Evolutionary conservation across 1,140 invertebrate species (phyloP).

Genomic region (Venturia canescens): DNA sequence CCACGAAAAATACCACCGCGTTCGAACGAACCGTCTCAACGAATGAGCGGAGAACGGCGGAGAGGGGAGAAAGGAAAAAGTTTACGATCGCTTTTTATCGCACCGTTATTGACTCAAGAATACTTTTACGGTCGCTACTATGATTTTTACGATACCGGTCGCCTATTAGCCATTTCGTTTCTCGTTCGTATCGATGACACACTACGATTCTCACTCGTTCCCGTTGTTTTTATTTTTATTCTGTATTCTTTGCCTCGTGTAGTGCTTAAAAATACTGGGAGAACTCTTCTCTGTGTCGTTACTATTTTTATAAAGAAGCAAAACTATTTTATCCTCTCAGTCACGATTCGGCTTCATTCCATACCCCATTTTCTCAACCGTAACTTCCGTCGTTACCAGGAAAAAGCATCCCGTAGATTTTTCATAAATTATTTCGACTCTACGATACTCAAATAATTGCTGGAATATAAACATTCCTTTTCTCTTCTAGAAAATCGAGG

Average conservation of each 20-base stretch:
- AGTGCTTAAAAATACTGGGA: neutral
- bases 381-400: slow-evolving; percentile 25
- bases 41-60: slow-evolving; percentile 1
- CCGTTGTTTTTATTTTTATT: neutral
- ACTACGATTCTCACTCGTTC: neutral
- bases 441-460: neutral
- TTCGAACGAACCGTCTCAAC: slow-evolving; percentile 19
- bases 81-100: slow-evolving; percentile 59
- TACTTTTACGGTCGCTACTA: slow-evolving; percentile 55
- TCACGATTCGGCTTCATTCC: neutral
- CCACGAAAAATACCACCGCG: slow-evolving; percentile 48
- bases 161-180: slow-evolving; percentile 59
- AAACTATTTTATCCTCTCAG: neutral
- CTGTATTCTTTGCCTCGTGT: neutral
- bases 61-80: slow-evolving; percentile 42
- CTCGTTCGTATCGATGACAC: slow-evolving; percentile 26
- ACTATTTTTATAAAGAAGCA: neutral
- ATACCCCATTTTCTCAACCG: slow-evolving; percentile 30
- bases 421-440: slow-evolving; percentile 5
- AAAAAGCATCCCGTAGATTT: slow-evolving; percentile 31
- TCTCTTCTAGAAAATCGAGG: no score
- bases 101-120: slow-evolving; percentile 56
- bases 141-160: slow-evolving; percentile 57
- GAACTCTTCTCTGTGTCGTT: neutral
- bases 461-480: neutral